Evolutionary conservation across 2,113 vertebrate genomes (phyloP), one percentile per base, ranked within the genome.

Genomic region (Eidolon helvum): DNA sequence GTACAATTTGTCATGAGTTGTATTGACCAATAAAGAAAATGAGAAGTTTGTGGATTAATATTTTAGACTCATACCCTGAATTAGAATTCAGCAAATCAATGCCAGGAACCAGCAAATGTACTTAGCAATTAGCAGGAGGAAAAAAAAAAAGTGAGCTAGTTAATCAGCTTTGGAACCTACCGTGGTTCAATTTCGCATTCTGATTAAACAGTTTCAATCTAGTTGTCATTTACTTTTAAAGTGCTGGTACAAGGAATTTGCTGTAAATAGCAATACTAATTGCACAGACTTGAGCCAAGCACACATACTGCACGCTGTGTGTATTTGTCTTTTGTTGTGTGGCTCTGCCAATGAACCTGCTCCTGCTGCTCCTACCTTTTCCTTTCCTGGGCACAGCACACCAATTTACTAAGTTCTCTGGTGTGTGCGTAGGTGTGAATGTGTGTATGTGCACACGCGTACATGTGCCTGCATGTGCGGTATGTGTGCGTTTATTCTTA

Each of bases 211-310:
- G 38, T 97, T 93, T 97, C 88, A 96, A 95, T 93, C 68, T 85
- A 86, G 95, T 96, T 97, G 93, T 96, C 95, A 87, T 94, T 97
- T 97, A 87, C 96, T 97, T 97, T 86, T 75, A 94, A 97, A 96
- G 86, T 94, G 68, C 93, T 93, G 86, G 90, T 91, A 83, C 86
- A 66, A 95, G 95, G 83, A 95, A 74, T 94, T 90, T 95, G 92
- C 97, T 97, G 89, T 96, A 98, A 95, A 98, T 98, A 97, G 97
- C 97, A 98, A 86, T 91, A 85, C 91, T 98, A 97, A 97, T 96
- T 96, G 95, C 53, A 45, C 28, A 96, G 94, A 83, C 74, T 89
- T 66, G 93, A 97, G 96, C 96, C 94, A 96, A 95, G 86, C 97
- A 80, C 68, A 88, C 85, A 95, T 63, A 69, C 82, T 57, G 68